phyloP scores from a whole-genome alignment of 2,797 vertebrate species.

The Anabacerthia variegaticeps region DNA sequence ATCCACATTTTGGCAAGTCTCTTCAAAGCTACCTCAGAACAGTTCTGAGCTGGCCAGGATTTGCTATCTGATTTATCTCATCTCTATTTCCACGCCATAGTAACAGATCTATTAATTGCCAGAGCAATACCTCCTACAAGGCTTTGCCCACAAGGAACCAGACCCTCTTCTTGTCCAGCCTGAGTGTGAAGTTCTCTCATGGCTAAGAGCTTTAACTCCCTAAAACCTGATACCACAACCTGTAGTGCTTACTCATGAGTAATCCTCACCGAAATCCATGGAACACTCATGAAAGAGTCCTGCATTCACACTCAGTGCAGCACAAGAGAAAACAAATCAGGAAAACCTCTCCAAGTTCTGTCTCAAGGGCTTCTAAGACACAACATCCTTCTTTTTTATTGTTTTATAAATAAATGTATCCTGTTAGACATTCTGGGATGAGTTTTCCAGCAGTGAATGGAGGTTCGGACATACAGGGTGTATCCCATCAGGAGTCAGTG shows the following conservation, averaged over 20 bases:
- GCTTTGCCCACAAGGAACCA: slow-evolving; percentile 9
- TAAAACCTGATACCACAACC: background rate
- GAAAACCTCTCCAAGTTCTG: background rate
- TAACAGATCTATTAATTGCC: background rate
- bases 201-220: background rate
- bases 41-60: background rate
- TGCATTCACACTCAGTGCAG: background rate
- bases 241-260: background rate
- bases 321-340: background rate
- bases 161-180: background rate
- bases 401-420: slow-evolving; percentile 24
- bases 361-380: slow-evolving; percentile 34
- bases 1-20: background rate
- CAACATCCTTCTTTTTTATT: background rate
- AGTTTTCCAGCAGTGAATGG: background rate
- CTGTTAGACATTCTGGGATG: slow-evolving; percentile 11
- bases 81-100: background rate
- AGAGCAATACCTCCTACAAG: slow-evolving; percentile 10
- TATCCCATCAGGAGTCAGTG: background rate
- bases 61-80: background rate
- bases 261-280: background rate
- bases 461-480: background rate
- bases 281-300: background rate
- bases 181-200: background rate
- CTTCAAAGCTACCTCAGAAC: background rate